These are phyloP conservation scores for zebrafish (Danio rerio) DNA, from an alignment of 2,113 vertebrate species.

Conservation along the genomic window DNA sequence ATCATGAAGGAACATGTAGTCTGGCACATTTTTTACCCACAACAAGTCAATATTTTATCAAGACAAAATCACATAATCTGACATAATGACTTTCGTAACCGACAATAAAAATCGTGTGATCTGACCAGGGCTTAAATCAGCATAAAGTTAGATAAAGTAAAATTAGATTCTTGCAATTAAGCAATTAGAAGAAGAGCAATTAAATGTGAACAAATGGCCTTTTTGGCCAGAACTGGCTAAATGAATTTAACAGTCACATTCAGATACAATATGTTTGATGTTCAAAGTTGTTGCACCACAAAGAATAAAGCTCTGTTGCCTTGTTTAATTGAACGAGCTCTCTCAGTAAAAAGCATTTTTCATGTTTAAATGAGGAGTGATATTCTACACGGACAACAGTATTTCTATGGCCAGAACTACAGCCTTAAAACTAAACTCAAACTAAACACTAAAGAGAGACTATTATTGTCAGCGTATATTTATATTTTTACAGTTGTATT, in stretches of 20 bases:
- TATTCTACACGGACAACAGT: not conserved
- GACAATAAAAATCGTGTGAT: too few species aligned
- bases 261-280: slow-evolving; percentile 2
- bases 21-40: too few species aligned
- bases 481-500: not conserved
- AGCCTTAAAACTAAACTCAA: not conserved
- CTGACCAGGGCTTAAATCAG: too few species aligned
- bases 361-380: not conserved
- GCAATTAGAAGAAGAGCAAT: not conserved
- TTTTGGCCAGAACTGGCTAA: not conserved
- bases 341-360: not conserved
- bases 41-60: too few species aligned
- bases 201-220: not conserved
- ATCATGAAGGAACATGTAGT: too few species aligned
- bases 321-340: slow-evolving; percentile 13
- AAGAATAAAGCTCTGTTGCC: not conserved
- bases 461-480: not conserved
- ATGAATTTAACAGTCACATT: not conserved
- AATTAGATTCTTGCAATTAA: not conserved
- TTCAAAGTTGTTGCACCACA: slow-evolving; percentile 11
- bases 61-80: too few species aligned
- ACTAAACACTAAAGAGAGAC: not conserved
- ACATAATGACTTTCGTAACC: too few species aligned
- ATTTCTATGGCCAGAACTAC: not conserved
- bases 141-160: not conserved